These are phyloP conservation scores for Octopus bimaculoides DNA, from an alignment of 1,140 invertebrate genomes.

Conservation along the genomic window DNA sequence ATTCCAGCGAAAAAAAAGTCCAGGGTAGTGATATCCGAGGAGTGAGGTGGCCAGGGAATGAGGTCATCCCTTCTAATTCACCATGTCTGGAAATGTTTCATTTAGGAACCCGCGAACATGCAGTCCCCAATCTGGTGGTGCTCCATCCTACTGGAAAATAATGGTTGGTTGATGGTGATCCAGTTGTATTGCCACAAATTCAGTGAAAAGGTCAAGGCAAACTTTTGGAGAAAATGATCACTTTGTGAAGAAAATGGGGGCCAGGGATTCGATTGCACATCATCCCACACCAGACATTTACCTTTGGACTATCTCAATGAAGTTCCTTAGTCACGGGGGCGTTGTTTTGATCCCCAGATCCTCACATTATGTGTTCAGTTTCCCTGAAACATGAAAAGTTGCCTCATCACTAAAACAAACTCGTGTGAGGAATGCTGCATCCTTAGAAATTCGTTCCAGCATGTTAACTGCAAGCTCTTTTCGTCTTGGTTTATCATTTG, in stretches of 20 bases:
- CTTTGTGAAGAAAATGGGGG: background rate
- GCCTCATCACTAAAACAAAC: constrained; percentile 7
- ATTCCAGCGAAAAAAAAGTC: background rate
- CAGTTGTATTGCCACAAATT: background rate
- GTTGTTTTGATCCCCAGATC: background rate
- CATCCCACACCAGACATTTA: constrained; percentile 1
- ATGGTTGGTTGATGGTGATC: background rate
- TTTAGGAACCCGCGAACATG: background rate
- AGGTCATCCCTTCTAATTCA: background rate
- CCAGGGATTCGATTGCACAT: background rate
- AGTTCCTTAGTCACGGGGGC: background rate
- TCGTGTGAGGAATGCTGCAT: background rate
- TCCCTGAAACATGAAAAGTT: constrained; percentile 1
- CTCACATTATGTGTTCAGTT: background rate
- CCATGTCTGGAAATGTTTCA: constrained; percentile 2
- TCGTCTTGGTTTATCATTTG: constrained; percentile 7
- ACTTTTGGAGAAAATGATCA: background rate
- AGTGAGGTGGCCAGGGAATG: background rate
- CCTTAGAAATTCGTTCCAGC: background rate
- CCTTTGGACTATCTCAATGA: background rate
- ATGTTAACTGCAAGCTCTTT: constrained; percentile 7
- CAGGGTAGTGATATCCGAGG: constrained; percentile 1
- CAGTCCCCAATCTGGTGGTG: background rate
- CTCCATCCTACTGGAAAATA: background rate
- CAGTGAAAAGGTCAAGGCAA: background rate